Percentiles rank a stretch among this genome's conserved stretches.
Conservation (phyloP, 2,797 vertebrate genomes). For the Chaenodraco wilsoni region DNA sequence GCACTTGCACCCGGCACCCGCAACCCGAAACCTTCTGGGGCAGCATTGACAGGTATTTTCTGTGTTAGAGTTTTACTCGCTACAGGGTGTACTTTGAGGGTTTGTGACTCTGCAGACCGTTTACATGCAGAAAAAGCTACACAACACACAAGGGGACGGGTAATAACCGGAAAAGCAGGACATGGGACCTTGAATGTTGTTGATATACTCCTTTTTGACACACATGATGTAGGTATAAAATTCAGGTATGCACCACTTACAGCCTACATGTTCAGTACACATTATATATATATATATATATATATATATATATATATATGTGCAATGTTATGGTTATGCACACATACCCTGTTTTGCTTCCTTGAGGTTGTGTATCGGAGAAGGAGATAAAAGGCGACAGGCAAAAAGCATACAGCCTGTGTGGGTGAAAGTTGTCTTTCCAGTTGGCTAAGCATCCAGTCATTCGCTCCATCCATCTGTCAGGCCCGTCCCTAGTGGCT, state of each 20-base stretch:
- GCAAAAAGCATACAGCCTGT: slow-evolving; percentile 48
- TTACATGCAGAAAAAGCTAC: too few species aligned
- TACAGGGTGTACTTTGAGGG: too few species aligned
- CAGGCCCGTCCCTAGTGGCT: slow-evolving; percentile 63
- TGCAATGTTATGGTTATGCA: neutral
- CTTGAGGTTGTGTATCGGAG: slow-evolving; percentile 37
- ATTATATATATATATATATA: neutral
- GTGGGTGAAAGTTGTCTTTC: slow-evolving; percentile 69
- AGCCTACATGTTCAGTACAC: neutral
- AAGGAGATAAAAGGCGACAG: slow-evolving; percentile 56
- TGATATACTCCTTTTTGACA: neutral
- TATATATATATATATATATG: neutral
- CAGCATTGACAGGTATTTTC: too few species aligned
- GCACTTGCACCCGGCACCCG: too few species aligned
- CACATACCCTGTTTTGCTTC: slow-evolving; percentile 17
- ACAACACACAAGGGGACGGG: too few species aligned
- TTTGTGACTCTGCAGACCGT: too few species aligned
- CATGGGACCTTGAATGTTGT: too few species aligned
- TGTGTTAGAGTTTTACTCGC: too few species aligned
- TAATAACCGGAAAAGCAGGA: too few species aligned
- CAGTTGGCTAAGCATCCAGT: slow-evolving; percentile 67
- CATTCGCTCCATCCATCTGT: slow-evolving; percentile 72
- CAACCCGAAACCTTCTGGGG: too few species aligned
- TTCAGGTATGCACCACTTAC: neutral
- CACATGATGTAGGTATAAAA: neutral